Evolutionary conservation across 35 echinoderm and acorn worm genomes (phyloP).

Genomic region (Strongylocentrotus purpuratus): DNA sequence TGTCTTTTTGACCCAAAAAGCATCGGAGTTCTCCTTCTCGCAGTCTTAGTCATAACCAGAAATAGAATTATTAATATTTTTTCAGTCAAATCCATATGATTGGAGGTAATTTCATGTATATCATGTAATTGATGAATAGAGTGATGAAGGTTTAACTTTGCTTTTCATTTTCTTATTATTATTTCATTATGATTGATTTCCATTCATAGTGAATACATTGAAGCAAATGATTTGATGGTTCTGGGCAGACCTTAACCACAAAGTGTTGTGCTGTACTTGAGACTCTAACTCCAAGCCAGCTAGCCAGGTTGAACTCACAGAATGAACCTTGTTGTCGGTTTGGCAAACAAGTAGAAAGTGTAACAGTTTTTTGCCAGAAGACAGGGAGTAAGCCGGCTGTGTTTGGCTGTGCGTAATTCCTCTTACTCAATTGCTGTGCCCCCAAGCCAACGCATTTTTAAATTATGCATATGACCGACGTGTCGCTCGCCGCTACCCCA

Average conservation of each 20-base stretch:
- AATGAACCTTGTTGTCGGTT: conserved; percentile 18
- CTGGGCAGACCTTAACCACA: neutral
- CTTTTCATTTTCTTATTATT: too few species aligned
- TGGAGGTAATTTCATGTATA: too few species aligned
- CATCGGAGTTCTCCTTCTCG: neutral
- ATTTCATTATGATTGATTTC: too few species aligned
- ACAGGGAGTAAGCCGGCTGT: conserved; percentile 31
- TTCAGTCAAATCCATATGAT: too few species aligned
- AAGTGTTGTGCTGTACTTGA: neutral
- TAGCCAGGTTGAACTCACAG: neutral
- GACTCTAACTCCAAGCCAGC: neutral
- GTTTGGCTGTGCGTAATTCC: conserved; percentile 41
- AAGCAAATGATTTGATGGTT: neutral
- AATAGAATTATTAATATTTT: too few species aligned
- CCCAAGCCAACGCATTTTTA: conserved; percentile 32
- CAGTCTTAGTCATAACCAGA: neutral
- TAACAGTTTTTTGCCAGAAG: conserved; percentile 35
- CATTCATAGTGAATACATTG: neutral
- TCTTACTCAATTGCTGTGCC: conserved; percentile 19
- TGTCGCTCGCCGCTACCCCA: conserved; percentile 36
- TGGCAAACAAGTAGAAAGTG: conserved; percentile 21
- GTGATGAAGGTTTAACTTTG: too few species aligned
- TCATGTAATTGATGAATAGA: too few species aligned
- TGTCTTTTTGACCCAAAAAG: neutral
- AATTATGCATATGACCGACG: conserved; percentile 53